Base-by-base conservation (phyloP, 2,113 vertebrate species). In the Lasiurus cinereus region DNA sequence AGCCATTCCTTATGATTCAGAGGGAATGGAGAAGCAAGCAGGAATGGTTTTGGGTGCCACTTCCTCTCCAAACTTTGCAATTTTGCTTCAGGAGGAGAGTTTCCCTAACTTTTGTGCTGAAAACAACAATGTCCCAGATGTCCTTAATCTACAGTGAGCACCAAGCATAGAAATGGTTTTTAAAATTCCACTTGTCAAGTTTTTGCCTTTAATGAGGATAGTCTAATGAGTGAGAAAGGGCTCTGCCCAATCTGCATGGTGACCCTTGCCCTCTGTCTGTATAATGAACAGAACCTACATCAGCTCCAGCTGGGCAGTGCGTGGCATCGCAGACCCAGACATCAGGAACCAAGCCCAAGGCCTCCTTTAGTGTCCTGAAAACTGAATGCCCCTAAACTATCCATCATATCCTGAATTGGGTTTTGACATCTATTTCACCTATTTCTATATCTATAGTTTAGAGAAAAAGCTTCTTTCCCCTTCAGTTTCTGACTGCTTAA, bases 21-120 rank as follows among this genome's bases (percentile, higher is more conserved):
- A 10, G 19, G 56, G 27, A 21, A 16, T 0, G 22, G 18, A 36
- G 24, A n/a, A n/a, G 39, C 1, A 4, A 9, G 15, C 21, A 19
- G 48, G 12, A 12, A 5, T 0, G 5, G 48, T 13, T 13, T 31
- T 10, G 29, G 22, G 22, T 2, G 1, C 31, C 11, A 6, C 5
- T 43, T 2, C 1, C 0, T 54, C 66, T 62, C 73, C 54, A 43
- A 19, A 33, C n/a, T 19, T 48, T 36, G 50, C 3, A 10, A 14
- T 76, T 56, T 14, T 74, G 29, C 82, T 46, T 70, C 14, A 6
- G 67, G 10, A 66, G 43, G 15, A 27, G 27, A 33, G 22, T 7
- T 73, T 56, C 31, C 50, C 22, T 82, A 29, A 39, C 27, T 31
- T 33, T 8, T 54, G 22, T 13, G 13, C 8, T 46, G 52, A 78